Percentiles rank a stretch among this genome's conserved stretches.
phyloP scores from a whole-genome alignment of 2,113 vertebrate species.

The Cromileptes altivelis region DNA sequence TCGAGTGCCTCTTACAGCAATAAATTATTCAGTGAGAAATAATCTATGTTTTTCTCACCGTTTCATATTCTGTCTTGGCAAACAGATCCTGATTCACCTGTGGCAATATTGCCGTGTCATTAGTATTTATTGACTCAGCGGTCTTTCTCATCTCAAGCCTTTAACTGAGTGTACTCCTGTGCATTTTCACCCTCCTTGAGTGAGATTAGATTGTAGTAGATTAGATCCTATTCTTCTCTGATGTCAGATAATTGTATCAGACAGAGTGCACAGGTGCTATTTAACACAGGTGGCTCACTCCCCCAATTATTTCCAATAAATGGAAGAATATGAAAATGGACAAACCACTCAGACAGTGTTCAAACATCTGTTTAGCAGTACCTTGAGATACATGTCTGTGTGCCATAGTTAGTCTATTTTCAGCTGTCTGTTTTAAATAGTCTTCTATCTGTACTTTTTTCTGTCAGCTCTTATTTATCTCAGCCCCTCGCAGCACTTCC shows the following conservation, averaged over 20 bases:
- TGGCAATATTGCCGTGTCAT: background rate
- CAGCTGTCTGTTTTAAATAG: constrained; percentile 7
- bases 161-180: constrained; percentile 24
- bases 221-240: constrained; percentile 45
- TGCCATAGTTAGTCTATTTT: background rate
- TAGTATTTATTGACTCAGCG: constrained; percentile 52
- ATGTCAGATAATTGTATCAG: constrained; percentile 60
- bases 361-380: constrained; percentile 8
- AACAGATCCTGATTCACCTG: constrained; percentile 49
- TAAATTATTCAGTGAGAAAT: constrained; percentile 16
- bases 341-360: constrained; percentile 26
- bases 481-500: constrained; percentile 17
- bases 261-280: constrained; percentile 36
- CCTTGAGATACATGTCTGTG: background rate
- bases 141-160: constrained; percentile 45
- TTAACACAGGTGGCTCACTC: constrained; percentile 45
- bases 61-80: constrained; percentile 5
- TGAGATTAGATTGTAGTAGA: constrained; percentile 48
- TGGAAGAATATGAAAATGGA: constrained; percentile 11
- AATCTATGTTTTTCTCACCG: background rate
- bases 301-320: constrained; percentile 41
- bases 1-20: too few species aligned
- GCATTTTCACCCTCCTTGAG: constrained; percentile 25
- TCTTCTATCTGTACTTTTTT: constrained; percentile 8
- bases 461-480: background rate